Evolutionary conservation across 2,113 vertebrate genomes (phyloP), one percentile per base, ranked within the genome.

Genomic region (Pterocles burchelli): DNA sequence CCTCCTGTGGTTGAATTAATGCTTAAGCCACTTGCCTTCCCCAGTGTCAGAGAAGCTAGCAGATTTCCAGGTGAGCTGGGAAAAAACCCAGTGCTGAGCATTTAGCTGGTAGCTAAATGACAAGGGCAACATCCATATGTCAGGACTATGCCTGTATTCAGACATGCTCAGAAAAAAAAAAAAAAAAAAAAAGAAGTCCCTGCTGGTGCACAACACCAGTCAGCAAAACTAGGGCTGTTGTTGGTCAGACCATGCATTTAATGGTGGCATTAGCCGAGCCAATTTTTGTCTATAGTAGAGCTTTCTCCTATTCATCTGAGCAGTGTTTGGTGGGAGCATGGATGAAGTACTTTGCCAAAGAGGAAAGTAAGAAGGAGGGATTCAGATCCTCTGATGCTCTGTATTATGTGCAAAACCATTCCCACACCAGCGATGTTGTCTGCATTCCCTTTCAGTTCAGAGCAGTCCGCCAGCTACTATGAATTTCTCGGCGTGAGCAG

Each of bases 401-500:
- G 11, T 78, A 3, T 86, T n/a, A 16, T 10, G 21, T 94, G 75
- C 11, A 15, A 68, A 87, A 48, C 49, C 26, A 22, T 74, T 90
- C 29, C 41, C 15, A 16, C 33, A 0, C 2, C 45, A 54, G 55
- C 95, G 54, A 85, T 0, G 0, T 9, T 65, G 15, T 77, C 61
- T 84, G 49, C 51, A 9, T 95, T 88, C 82, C 59, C 73, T 85
- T 96, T 45, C 97, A 99, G 99, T 67, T 34, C 93, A 21, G 98
- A 98, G 33, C 97, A 97, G 66, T 96, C 97, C 5, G 71, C 95
- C 10, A 95, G 97, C 65, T 99, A 99, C 97, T 99, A 98, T 2
- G 98, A 98, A 97, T 99, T 99, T 77, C 98, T 98, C 0, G 99
- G 99, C 0, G 99, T 99, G 85, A 97, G 67, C 36, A 88, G 98